Conservation (phyloP, 1,140 invertebrate genomes). For the Drosophila cardini region DNA sequence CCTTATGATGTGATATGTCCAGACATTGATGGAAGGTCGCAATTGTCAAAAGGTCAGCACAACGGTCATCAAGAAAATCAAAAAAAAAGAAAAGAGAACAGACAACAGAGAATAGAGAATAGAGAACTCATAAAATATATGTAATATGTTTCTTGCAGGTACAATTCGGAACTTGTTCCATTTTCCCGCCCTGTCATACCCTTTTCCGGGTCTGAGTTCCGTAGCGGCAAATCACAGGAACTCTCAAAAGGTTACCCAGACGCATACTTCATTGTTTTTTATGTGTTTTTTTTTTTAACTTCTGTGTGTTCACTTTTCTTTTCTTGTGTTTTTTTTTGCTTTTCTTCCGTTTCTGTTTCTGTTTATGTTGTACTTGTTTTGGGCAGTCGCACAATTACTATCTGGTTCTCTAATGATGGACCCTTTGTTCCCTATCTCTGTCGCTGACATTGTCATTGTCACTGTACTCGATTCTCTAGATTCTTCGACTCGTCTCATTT, state of each 20-base stretch:
- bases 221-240: constrained; percentile 24
- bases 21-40: constrained; percentile 8
- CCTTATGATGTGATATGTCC: constrained; percentile 43
- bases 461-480: not conserved
- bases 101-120: too few species aligned
- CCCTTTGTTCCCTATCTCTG: constrained; percentile 17
- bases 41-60: constrained; percentile 16
- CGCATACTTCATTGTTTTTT: constrained; percentile 35
- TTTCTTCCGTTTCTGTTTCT: constrained; percentile 1
- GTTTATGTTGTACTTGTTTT: constrained; percentile 33
- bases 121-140: too few species aligned
- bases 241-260: constrained; percentile 34
- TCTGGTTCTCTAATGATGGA: constrained; percentile 62
- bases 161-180: not conserved
- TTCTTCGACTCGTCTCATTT: constrained; percentile 53
- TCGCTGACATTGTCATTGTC: constrained; percentile 12
- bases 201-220: constrained; percentile 3
- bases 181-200: constrained; percentile 31
- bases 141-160: constrained; percentile 18
- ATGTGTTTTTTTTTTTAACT: too few species aligned
- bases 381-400: constrained; percentile 52
- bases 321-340: constrained; percentile 23
- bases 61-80: constrained; percentile 21
- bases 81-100: constrained; percentile 16
- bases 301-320: constrained; percentile 41